Percentiles rank a stretch among this genome's conserved stretches.
Evolutionary conservation across 2,888 invertebrate species (phyloP).

Genomic region (Dorcus hopei): DNA sequence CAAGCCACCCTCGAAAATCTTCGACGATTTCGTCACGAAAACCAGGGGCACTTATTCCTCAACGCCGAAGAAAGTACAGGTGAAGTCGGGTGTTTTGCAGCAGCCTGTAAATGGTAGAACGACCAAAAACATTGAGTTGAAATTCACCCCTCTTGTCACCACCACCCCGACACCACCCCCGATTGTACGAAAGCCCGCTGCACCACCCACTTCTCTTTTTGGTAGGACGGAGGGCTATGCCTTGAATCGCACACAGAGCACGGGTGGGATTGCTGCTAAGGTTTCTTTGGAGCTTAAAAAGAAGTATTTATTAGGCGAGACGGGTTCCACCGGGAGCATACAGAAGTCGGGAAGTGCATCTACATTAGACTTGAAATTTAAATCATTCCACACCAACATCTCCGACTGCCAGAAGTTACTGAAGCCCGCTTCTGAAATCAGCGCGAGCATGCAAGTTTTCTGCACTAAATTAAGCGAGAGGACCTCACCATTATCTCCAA

Average conservation of each 20-base stretch:
- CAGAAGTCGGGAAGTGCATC: conserved; percentile 81
- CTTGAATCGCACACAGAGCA: conserved; percentile 78
- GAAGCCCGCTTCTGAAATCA: conserved; percentile 71
- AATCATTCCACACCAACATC: conserved; percentile 80
- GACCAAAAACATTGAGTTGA: conserved; percentile 44
- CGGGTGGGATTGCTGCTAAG: conserved; percentile 84
- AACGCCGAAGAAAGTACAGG: conserved; percentile 60
- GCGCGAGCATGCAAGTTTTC: conserved; percentile 68
- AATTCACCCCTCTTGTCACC: conserved; percentile 46
- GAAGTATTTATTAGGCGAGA: conserved; percentile 75
- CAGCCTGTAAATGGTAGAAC: conserved; percentile 46
- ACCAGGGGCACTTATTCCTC: conserved; percentile 47
- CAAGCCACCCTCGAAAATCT: conserved; percentile 68
- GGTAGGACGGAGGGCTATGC: conserved; percentile 68
- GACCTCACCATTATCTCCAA: conserved; percentile 45
- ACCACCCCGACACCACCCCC: conserved; percentile 23
- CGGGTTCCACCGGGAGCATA: conserved; percentile 64
- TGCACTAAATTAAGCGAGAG: conserved; percentile 47
- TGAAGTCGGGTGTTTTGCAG: conserved; percentile 53
- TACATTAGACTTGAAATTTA: conserved; percentile 78
- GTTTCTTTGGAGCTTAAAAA: conserved; percentile 83
- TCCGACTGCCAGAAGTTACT: conserved; percentile 85
- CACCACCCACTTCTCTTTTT: conserved; percentile 28
- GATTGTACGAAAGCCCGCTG: conserved; percentile 37
- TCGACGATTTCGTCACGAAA: conserved; percentile 64